Evolutionary conservation across 2,113 vertebrate genomes (phyloP).

Genomic region (Microtus ochrogaster): DNA sequence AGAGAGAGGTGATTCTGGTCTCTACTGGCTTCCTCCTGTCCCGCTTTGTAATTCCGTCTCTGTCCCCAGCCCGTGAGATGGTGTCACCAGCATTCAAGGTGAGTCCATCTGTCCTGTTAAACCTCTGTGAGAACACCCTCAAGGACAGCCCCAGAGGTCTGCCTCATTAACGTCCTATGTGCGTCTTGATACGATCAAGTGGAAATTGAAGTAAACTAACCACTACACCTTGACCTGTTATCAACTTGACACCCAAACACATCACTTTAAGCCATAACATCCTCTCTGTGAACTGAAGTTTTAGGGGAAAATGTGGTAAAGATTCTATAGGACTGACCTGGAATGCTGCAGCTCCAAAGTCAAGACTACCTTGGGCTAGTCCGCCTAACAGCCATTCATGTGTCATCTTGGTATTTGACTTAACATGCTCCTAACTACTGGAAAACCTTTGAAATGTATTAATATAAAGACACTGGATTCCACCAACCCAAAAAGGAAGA

Average conservation of each 20-base stretch:
- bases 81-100: not conserved
- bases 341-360: not conserved
- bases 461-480: not conserved
- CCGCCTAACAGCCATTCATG: not conserved
- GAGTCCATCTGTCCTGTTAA: not conserved
- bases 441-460: not conserved
- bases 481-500: not conserved
- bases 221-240: not conserved
- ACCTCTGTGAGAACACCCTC: not conserved
- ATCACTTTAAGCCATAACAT: not conserved
- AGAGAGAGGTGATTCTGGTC: not conserved
- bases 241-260: not conserved
- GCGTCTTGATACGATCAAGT: not conserved
- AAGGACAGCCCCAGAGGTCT: not conserved
- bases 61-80: not conserved
- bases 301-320: not conserved
- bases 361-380: not conserved
- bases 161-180: not conserved
- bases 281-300: not conserved
- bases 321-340: not conserved
- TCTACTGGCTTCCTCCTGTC: not conserved
- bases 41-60: not conserved
- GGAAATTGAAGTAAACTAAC: not conserved
- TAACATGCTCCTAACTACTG: not conserved
- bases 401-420: not conserved